Conservation (phyloP, 2,888 invertebrate species). For the Bombyx huttoni region DNA sequence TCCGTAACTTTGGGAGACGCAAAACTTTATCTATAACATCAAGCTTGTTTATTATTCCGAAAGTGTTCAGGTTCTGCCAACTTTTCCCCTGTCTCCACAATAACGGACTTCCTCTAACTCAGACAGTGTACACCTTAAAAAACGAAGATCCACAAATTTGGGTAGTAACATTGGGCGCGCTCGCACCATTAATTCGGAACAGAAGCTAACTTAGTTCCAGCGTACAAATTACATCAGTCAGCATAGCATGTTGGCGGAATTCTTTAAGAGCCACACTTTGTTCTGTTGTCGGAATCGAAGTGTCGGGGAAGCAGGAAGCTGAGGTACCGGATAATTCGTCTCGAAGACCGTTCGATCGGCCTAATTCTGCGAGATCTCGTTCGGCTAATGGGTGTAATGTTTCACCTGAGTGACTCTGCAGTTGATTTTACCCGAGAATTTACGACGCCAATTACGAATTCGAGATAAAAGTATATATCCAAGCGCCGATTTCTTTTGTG, state of each 20-base stretch:
- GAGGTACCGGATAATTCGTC: conserved; percentile 31
- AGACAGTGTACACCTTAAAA: conserved; percentile 17
- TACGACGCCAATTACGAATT: conserved; percentile 8
- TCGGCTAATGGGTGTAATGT: conserved; percentile 47
- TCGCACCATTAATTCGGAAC: conserved; percentile 44
- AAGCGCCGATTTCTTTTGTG: background rate
- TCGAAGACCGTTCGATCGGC: conserved; percentile 44
- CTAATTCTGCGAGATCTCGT: conserved; percentile 45
- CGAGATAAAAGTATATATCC: conserved; percentile 6
- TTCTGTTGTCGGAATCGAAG: conserved; percentile 26
- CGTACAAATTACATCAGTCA: conserved; percentile 50
- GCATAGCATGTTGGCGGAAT: conserved; percentile 38
- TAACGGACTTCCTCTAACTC: conserved; percentile 16
- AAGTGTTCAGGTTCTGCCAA: conserved; percentile 20
- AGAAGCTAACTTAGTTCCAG: conserved; percentile 37
- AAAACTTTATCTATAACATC: conserved; percentile 9
- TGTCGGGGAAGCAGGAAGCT: conserved; percentile 15
- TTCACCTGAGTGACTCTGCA: conserved; percentile 43
- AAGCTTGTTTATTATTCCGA: conserved; percentile 19
- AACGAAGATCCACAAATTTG: conserved; percentile 26
- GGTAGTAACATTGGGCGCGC: conserved; percentile 25
- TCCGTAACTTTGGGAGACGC: background rate
- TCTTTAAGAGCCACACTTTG: conserved; percentile 32
- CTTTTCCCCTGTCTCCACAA: conserved; percentile 12
- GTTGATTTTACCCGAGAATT: conserved; percentile 8